Evolutionary conservation across 2,888 invertebrate genomes (phyloP), one percentile per base, ranked within the genome.

Genomic region (Iselma pallidipennis): DNA sequence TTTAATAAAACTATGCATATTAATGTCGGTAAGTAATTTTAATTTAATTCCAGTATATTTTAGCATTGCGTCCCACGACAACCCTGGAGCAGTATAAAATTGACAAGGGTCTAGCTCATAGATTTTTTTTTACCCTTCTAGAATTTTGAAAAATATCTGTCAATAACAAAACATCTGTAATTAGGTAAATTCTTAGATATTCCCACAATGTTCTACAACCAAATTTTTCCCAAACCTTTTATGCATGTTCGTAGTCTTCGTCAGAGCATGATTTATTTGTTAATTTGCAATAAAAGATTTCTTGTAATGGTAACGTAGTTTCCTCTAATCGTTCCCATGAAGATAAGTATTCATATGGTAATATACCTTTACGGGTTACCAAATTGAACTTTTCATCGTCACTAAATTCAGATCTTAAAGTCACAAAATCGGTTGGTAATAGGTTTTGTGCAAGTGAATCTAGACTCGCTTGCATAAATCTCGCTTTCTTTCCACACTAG

Each of bases 261-360:
- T 69, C 63, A 23, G 56, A 59, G 31, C 71, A 68, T 16, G 62
- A 28, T 25, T 60, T 55, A 26, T 74, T 57, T 4, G 29, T 66
- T 9, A 76, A 49, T 16, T 25, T 52, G 51, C 65, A 71, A 42
- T 55, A 71, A 65, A 74, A 75, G 1, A 50, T 48, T 12, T 63
- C 57, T 56, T 59, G 57, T 7, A 56, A n/a, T 9, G 72, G 74
- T 57, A 75, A 60, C 9, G 5, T 4, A 9, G 50, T 31, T 5
- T 68, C 66, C 5, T 65, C 29, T 1, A 75, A 45, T 56, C 65
- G 68, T 1, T 62, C 63, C 28, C 52, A 59, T 12, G 31, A 31
- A 45, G 60, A 50, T 1, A 76, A 50, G 45, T 74, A 74, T 3
- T 71, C 71, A 60, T 75, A 78, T 0, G 76, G 76, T 59, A 78